Percentiles rank a stretch among this genome's conserved stretches.
These are phyloP conservation scores for Murina feae DNA, from an alignment of 2,113 vertebrate species.

Conservation along the genomic window DNA sequence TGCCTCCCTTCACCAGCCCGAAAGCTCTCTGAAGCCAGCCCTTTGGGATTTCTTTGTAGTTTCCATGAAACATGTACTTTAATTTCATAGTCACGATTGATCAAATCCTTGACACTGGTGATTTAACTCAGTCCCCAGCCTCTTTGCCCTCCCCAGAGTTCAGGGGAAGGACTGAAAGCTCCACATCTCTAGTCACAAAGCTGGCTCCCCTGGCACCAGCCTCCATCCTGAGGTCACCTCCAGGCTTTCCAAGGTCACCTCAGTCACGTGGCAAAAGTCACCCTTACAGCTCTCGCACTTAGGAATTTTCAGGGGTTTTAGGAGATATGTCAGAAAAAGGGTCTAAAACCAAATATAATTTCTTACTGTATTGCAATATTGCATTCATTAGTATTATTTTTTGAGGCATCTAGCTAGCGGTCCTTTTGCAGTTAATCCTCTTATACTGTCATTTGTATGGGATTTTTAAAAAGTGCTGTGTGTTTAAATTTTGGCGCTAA, in stretches of 20 bases:
- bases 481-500: conserved; percentile 9
- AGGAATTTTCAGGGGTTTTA: not conserved
- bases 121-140: not conserved
- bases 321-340: not conserved
- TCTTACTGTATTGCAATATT: not conserved
- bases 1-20: not conserved
- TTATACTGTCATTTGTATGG: not conserved
- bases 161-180: not conserved
- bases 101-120: not conserved
- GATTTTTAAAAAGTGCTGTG: not conserved
- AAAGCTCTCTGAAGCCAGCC: not conserved
- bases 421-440: conserved; percentile 19
- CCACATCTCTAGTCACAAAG: not conserved
- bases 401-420: not conserved
- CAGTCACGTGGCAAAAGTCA: not conserved
- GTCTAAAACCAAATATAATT: not conserved
- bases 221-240: not conserved
- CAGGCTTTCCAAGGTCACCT: not conserved
- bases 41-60: not conserved
- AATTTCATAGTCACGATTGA: not conserved
- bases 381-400: conserved; percentile 1
- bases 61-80: not conserved
- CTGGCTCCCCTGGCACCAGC: too few species aligned
- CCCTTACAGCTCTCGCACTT: not conserved
- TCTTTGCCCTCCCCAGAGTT: not conserved